Base-by-base conservation (phyloP, 2,888 invertebrate species). In the Leptopilina syphax region DNA sequence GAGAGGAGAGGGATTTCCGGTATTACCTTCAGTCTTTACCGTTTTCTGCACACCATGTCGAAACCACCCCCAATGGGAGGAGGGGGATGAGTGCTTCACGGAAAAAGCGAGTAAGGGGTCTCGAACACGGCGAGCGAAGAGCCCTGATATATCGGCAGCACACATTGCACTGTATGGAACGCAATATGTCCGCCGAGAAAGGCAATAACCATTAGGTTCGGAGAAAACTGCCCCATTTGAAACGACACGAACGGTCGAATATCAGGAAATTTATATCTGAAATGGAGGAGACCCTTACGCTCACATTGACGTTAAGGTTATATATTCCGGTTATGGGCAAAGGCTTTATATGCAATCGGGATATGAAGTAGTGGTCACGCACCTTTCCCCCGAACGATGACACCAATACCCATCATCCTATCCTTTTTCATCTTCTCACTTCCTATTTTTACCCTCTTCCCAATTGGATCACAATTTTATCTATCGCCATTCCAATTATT, bases 131-230 rank as follows among this genome's bases (percentile, higher is more conserved):
- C 84, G 85, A 85, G 84, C 85, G 87, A 86, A 86, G 86, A 91
- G 90, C 90, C 87, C 92, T 93, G 93, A 93, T 93, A 92, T 93
- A 93, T 93, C 92, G 93, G 91, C 91, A 90, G 93, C 93, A 93
- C 93, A 93, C 93, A 93, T 93, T 93, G 93, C 93, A 92, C 92
- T 93, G 92, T 93, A 93, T 93, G 93, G 93, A 93, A 93, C 93
- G 93, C 93, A 93, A 93, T 93, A 93, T 93, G 93, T 93, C 93
- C 77, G 92, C 92, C 92, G 92, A 93, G 93, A 93, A 93, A 93
- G 93, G 93, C 93, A 93, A 93, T 93, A 93, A 93, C 93, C 93
- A 93, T 93, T 93, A 93, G 93, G 93, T 93, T 92, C 92, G 92
- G 93, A 93, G 93, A 93, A 93, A 93, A 93, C 93, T 93, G 93